Conservation (phyloP, 2,888 invertebrate species). For the Microctonus aethiopoides region DNA sequence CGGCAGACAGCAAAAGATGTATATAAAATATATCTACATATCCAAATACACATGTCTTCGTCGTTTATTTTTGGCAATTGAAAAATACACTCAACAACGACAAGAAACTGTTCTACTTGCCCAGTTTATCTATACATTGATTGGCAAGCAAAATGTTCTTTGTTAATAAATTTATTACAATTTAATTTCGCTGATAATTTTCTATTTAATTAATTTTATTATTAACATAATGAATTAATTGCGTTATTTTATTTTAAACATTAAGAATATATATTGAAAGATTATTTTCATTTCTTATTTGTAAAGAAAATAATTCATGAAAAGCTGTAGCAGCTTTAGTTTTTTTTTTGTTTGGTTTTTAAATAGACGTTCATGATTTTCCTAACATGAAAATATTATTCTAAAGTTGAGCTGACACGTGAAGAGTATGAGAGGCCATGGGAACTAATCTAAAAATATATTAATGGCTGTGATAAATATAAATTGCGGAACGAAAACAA, state of each 20-base stretch:
- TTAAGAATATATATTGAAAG: neutral
- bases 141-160: slow-evolving; percentile 35
- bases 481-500: slow-evolving; percentile 21
- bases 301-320: neutral
- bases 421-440: slow-evolving; percentile 18
- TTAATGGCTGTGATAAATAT: slow-evolving; percentile 18
- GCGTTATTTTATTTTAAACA: neutral
- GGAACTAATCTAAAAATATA: slow-evolving; percentile 29
- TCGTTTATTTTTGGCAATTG: slow-evolving; percentile 39
- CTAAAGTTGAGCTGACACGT: slow-evolving; percentile 28
- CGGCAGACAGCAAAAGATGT: neutral
- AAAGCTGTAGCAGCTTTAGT: neutral
- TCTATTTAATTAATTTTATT: neutral
- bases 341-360: neutral
- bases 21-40: neutral
- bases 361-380: neutral
- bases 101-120: slow-evolving; percentile 36
- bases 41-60: neutral
- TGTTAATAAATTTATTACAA: slow-evolving; percentile 12
- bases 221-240: neutral
- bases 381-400: slow-evolving; percentile 17
- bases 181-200: neutral
- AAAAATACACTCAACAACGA: slow-evolving; percentile 24
- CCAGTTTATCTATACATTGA: slow-evolving; percentile 32
- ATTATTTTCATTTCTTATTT: neutral